These are phyloP conservation scores for Podotricha telesiphe DNA, from an alignment of 2,888 invertebrate species.

Conservation along the genomic window DNA sequence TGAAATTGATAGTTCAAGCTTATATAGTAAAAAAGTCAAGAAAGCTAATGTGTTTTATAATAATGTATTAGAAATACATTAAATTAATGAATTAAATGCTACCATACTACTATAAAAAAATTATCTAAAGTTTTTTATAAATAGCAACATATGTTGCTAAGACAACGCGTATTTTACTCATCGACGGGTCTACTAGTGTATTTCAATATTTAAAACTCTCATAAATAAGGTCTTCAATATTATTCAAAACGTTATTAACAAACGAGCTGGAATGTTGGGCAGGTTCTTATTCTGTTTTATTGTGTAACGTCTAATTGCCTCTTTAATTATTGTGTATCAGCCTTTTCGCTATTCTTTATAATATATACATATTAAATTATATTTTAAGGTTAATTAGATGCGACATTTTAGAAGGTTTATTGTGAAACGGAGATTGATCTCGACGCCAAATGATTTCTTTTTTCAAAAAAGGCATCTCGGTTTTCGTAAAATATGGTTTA, in stretches of 20 bases:
- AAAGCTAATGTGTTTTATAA: too few relatives aligned
- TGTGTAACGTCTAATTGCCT: slow-evolving; percentile 16
- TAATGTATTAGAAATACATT: too few relatives aligned
- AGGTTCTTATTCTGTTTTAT: slow-evolving; percentile 8
- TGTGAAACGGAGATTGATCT: background rate
- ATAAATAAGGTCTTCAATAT: background rate
- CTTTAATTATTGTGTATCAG: background rate
- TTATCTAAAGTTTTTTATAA: too few relatives aligned
- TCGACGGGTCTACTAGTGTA: background rate
- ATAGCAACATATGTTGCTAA: too few relatives aligned
- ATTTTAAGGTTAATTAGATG: background rate
- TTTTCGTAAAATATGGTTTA: too few relatives aligned
- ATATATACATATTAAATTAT: background rate
- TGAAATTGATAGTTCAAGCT: too few relatives aligned
- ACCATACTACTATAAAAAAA: too few relatives aligned
- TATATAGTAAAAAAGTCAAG: too few relatives aligned
- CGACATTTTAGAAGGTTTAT: background rate
- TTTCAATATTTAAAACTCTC: background rate
- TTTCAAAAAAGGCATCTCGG: too few relatives aligned
- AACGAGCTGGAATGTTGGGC: slow-evolving; percentile 6
- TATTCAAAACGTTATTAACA: slow-evolving; percentile 10
- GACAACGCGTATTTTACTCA: too few relatives aligned
- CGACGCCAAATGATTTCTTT: too few relatives aligned
- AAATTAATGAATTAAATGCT: too few relatives aligned
- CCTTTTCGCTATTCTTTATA: background rate